Base-by-base conservation (phyloP, 92 coral and sea anemone genomes). In the Nematostella vectensis region DNA sequence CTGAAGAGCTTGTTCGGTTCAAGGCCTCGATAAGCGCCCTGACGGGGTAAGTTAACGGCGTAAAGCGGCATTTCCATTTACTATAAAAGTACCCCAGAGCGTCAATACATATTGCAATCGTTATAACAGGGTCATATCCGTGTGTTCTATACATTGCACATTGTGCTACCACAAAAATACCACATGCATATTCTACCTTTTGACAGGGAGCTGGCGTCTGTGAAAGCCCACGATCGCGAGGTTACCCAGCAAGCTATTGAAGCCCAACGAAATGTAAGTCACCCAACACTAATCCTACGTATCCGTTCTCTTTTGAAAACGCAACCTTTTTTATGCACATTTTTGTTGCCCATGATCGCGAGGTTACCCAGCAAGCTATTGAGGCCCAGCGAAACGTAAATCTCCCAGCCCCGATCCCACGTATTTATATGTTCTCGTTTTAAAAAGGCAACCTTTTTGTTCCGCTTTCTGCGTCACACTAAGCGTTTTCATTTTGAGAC, bases 1-100 rank as follows among this genome's bases (percentile, higher is more conserved):
- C 98, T 1, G 98, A 91, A 29, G 98, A 91, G 47, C 78, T 91
- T 36, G 91, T 91, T 42, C 73, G 96, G 49, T 91, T 91, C 76
- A 91, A 91, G 55, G 89, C 88, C 29, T 86, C 95, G 18, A 88
- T 91, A 21, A 81, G 93, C 38, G 66, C 78, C 19, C 72, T 91
- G 39, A 91, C 98, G 50, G 80, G 95, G 95, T 85, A 58, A 56
- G 54, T 15, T 39, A n/a, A n/a, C n/a, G 24, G n/a, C n/a, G n/a
- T n/a, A n/a, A n/a, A n/a, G n/a, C n/a, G n/a, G n/a, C n/a, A n/a
- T n/a, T n/a, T n/a, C n/a, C n/a, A n/a, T n/a, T n/a, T n/a, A n/a
- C n/a, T 33, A 26, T 22, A 49, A 50, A 0, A 15, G 20, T n/a
- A 6, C 40, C 40, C 40, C 40, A 15, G 40, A 6, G 6, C 6